Conservation (phyloP, 2,113 vertebrate genomes). For the Lepus timidus region DNA sequence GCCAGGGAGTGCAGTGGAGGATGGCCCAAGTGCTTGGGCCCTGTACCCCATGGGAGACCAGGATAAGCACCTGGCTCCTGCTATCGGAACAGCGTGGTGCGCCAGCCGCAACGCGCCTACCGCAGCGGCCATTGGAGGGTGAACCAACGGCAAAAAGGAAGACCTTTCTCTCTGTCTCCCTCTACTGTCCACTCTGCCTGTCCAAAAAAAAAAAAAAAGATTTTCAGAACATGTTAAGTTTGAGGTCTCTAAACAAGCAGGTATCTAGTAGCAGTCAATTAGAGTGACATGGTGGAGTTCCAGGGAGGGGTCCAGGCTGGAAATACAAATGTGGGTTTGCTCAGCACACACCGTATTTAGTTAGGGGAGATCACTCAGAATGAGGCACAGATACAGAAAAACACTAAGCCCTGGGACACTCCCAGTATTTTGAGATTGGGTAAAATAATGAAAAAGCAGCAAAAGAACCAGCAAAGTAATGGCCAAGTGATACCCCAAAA, state of each 20-base stretch:
- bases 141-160: no score
- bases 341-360: not conserved
- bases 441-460: conserved; percentile 18
- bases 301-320: not conserved
- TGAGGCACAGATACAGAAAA: not conserved
- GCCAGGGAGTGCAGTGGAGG: no score
- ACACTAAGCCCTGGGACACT: not conserved
- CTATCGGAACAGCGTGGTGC: no score
- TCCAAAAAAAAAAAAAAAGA: no score
- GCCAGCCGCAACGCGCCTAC: no score
- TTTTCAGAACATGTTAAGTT: conserved; percentile 29
- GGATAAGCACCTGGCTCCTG: no score
- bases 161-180: no score
- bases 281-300: not conserved
- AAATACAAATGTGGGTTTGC: not conserved
- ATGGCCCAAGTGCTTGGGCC: no score
- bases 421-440: not conserved
- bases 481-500: not conserved
- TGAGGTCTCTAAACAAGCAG: not conserved
- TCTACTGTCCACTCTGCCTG: no score
- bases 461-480: conserved; percentile 13
- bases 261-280: not conserved
- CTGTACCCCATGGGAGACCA: no score
- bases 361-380: not conserved
- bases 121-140: no score